Percentiles rank a stretch among this genome's conserved stretches.
Evolutionary conservation across 2,888 invertebrate genomes (phyloP).

Genomic region (Caenorhabditis japonica): DNA sequence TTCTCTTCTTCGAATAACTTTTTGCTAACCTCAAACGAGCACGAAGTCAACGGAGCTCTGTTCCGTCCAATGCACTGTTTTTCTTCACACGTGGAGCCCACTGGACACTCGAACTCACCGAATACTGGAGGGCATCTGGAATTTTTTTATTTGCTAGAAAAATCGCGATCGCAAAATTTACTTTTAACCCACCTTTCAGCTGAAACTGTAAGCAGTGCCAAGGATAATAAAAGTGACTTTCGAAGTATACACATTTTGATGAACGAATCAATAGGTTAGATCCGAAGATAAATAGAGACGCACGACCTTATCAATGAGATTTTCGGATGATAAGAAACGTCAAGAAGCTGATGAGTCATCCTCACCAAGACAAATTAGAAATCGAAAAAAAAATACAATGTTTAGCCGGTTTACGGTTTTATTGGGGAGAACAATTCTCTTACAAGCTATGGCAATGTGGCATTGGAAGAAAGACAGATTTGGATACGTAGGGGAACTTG

Average conservation of each 20-base stretch:
- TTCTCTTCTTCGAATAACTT: too few relatives aligned
- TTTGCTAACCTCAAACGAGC: conserved; percentile 68
- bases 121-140: conserved; percentile 69
- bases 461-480: conserved; percentile 20
- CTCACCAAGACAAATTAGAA: not conserved
- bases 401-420: conserved; percentile 17
- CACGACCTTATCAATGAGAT: conserved; percentile 2
- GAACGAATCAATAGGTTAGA: too few relatives aligned
- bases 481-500: not conserved
- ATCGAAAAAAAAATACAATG: not conserved
- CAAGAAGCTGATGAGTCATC: conserved; percentile 12
- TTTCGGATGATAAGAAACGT: not conserved
- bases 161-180: not conserved
- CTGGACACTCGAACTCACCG: conserved; percentile 73
- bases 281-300: not conserved
- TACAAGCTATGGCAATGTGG: conserved; percentile 39
- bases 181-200: conserved; percentile 28
- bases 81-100: conserved; percentile 63
- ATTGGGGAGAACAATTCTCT: conserved; percentile 15
- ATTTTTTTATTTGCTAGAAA: not conserved
- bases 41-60: conserved; percentile 53
- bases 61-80: conserved; percentile 63
- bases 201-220: not conserved
- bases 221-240: too few relatives aligned
- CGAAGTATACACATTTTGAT: too few relatives aligned